Evolutionary conservation across 1,140 invertebrate species (phyloP), one percentile per base, ranked within the genome.

Genomic region (Centruroides vittatus): DNA sequence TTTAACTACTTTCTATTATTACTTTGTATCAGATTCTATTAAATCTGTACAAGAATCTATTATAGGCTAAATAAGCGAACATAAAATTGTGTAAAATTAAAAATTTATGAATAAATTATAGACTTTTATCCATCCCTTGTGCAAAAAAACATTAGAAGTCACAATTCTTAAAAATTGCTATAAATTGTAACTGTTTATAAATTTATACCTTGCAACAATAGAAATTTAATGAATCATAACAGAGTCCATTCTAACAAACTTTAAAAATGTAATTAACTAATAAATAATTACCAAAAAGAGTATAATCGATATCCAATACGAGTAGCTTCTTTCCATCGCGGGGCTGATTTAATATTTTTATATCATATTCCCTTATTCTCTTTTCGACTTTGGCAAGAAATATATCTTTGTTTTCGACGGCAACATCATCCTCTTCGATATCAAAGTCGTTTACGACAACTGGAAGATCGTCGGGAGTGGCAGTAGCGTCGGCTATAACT

Each of bases 241-340:
- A 23, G 23, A 23, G 23, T 23, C 23, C 2, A 23, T 23, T 23
- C 23, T 23, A 23, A 23, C 23, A 23, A 51, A 47, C 0, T 0
- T 59, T 35, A n/a, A 41, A 60, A 55, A 9, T 36, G n/a, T 41
- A 61, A 62, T 8, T 60, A 41, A 62, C 59, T 57, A 52, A 63
- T 65, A 57, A 3, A 46, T 23, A 57, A 68, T 66, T 70, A 76
- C 75, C 76, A 74, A 95, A 96, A 10, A 98, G 74, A 8, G 93
- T 98, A 69, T 98, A 97, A 74, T 98, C 94, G 70, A 98, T 95
- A 71, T 98, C 94, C 41, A 98, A 75, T 0, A 98, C 93, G 4
- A 98, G 76, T 9, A 97, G 76, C 69, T 95, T 94, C 73, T 93
- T 97, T 47, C 82, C 84, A 8, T 81, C 79, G 50, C 93, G 75